Evolutionary conservation across 2,113 vertebrate genomes (phyloP).

Genomic region (Thunnus thynnus): DNA sequence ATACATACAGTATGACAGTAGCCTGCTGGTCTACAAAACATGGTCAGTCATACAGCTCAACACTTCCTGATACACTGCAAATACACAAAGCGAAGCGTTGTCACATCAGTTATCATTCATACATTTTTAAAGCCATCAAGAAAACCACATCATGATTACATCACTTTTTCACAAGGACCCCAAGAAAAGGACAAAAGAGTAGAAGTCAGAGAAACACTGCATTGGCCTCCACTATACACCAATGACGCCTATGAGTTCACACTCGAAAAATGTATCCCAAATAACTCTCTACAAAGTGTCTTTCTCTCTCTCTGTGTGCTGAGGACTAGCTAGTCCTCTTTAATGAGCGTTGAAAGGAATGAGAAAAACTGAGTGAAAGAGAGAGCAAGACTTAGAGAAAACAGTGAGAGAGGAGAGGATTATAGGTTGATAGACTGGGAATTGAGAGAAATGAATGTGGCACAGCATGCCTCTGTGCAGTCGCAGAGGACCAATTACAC

Average conservation of each 20-base stretch:
- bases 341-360: constrained; percentile 49
- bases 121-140: too few species aligned
- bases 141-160: too few species aligned
- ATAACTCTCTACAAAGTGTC: constrained; percentile 58
- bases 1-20: too few species aligned
- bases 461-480: constrained; percentile 10
- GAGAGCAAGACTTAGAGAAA: constrained; percentile 5
- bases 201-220: neutral
- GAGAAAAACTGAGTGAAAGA: constrained; percentile 1
- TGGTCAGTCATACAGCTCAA: too few species aligned
- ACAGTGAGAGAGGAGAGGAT: constrained; percentile 18
- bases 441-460: constrained; percentile 45
- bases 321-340: constrained; percentile 28
- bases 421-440: constrained; percentile 35
- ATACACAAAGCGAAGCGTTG: too few species aligned
- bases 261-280: constrained; percentile 46
- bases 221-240: constrained; percentile 8
- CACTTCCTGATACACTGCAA: neutral
- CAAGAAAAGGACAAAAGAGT: neutral
- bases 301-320: constrained; percentile 24
- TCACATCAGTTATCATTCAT: too few species aligned
- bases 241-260: constrained; percentile 11
- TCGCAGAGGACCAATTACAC: constrained; percentile 65
- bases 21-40: too few species aligned
- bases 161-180: too few species aligned